Percentiles rank a stretch among this genome's conserved stretches.
Conservation (phyloP, 1,140 invertebrate genomes). For the Drosophila nigrodunni region DNA sequence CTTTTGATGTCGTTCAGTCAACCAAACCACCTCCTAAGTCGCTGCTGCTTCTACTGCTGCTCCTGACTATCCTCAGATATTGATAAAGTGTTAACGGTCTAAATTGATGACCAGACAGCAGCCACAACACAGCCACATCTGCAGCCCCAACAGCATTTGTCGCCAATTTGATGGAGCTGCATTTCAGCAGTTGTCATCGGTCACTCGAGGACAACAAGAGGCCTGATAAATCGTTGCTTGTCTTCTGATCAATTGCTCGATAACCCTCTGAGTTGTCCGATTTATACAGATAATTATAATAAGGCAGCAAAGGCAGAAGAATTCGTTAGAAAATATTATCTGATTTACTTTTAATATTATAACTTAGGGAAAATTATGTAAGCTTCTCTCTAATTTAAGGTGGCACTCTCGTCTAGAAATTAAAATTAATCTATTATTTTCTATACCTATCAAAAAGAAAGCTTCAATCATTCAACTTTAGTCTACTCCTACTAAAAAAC, state of each 20-base stretch:
- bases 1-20: slow-evolving; percentile 49
- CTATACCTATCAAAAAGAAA: no score
- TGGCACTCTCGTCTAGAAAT: no score
- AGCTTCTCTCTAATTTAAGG: no score
- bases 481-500: neutral
- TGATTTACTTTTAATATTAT: no score
- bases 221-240: slow-evolving; percentile 34
- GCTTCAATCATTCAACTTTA: no score
- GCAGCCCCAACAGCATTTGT: slow-evolving; percentile 37
- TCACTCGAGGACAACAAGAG: neutral
- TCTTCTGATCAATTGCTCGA: slow-evolving; percentile 36
- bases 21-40: slow-evolving; percentile 46
- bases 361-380: no score
- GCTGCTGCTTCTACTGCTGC: slow-evolving; percentile 5
- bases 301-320: neutral
- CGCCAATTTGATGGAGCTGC: slow-evolving; percentile 47
- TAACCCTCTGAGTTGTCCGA: slow-evolving; percentile 11
- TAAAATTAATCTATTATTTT: no score
- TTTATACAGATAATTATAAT: slow-evolving; percentile 21
- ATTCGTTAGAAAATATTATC: slow-evolving; percentile 4
- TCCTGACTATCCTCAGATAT: slow-evolving; percentile 37
- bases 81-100: slow-evolving; percentile 53
- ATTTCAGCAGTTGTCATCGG: slow-evolving; percentile 41
- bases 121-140: slow-evolving; percentile 8
- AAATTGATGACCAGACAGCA: slow-evolving; percentile 31